Conservation (phyloP, 2,797 vertebrate genomes). For the Tenualosa thibaudeaui region DNA sequence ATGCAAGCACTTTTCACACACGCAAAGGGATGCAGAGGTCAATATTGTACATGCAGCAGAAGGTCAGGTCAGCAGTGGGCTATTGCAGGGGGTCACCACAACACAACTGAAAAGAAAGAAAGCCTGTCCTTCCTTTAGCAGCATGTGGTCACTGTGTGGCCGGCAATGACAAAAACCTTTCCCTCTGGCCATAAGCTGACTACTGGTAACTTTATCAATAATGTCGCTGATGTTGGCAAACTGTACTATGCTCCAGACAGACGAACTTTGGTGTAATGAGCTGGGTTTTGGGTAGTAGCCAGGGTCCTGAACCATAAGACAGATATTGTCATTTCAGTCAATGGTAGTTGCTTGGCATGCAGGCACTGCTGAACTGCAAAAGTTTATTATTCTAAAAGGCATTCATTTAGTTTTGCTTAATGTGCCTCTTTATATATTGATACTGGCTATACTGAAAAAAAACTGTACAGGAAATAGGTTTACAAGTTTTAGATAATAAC, state of each 20-base stretch:
- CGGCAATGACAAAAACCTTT: neutral
- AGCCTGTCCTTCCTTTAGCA: neutral
- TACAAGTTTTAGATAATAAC: neutral
- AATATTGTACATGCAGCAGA: neutral
- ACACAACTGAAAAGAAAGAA: neutral
- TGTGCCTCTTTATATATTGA: neutral
- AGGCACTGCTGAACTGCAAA: neutral
- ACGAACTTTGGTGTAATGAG: neutral
- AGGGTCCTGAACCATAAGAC: neutral
- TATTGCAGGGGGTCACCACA: neutral
- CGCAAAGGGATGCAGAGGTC: neutral
- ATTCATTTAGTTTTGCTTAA: neutral
- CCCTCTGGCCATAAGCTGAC: neutral
- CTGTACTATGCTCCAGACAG: neutral
- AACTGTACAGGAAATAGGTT: neutral
- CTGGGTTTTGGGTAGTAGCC: neutral
- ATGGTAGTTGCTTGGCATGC: neutral
- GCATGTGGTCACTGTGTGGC: neutral
- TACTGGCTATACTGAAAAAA: neutral
- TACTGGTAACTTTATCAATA: neutral
- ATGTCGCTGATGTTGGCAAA: neutral
- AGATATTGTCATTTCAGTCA: slow-evolving; percentile 1
- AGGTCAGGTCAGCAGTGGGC: neutral
- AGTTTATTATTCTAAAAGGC: neutral
- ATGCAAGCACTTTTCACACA: neutral